Percentiles rank a stretch among this genome's conserved stretches.
These are phyloP conservation scores for Apodemia mormo DNA, from an alignment of 2,888 invertebrate species.

Conservation along the genomic window DNA sequence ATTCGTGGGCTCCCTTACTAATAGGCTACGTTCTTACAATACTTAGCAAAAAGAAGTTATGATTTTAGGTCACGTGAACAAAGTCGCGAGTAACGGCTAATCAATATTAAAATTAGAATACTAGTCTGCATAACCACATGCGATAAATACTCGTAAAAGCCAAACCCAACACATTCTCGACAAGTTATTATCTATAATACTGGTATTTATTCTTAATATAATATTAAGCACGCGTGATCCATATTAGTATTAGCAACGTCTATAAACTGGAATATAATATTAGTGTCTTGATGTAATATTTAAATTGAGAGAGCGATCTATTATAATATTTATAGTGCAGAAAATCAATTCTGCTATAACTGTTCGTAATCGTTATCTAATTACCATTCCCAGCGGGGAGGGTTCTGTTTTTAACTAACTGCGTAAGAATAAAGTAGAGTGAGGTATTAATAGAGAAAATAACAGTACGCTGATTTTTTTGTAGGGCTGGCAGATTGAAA, in stretches of 20 bases:
- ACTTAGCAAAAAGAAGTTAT: no score
- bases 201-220: slow-evolving; percentile 5
- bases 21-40: no score
- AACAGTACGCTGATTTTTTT: neutral
- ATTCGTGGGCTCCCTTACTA: no score
- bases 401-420: neutral
- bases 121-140: no score
- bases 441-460: neutral
- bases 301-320: slow-evolving; percentile 16
- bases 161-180: neutral
- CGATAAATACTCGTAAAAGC: no score
- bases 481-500: neutral
- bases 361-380: slow-evolving; percentile 3
- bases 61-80: no score
- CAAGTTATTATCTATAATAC: slow-evolving; percentile 2
- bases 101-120: no score
- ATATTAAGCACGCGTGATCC: slow-evolving; percentile 14
- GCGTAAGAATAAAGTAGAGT: neutral
- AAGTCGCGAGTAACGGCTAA: no score
- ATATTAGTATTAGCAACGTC: slow-evolving; percentile 8
- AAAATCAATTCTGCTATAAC: slow-evolving; percentile 7
- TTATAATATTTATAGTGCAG: slow-evolving; percentile 14
- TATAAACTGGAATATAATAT: slow-evolving; percentile 14
- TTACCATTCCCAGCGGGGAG: neutral
- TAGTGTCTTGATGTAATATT: slow-evolving; percentile 3